Evolutionary conservation across 2,888 invertebrate species (phyloP).

Genomic region (Carabus problematicus): DNA sequence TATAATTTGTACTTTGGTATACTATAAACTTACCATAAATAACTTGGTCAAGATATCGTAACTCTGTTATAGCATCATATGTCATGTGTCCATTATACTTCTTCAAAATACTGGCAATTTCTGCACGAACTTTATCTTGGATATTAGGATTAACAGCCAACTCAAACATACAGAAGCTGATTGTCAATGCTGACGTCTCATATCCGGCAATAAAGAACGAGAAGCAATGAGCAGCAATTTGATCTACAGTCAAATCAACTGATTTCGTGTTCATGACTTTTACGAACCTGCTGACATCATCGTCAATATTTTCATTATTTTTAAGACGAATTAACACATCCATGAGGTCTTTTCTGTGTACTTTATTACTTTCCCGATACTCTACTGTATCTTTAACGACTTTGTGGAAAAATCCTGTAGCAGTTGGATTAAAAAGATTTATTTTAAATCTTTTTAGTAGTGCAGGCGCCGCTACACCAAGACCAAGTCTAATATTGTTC

Average conservation of each 20-base stretch:
- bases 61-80: background rate
- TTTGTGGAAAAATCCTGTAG: conserved; percentile 45
- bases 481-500: conserved; percentile 23
- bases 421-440: conserved; percentile 37
- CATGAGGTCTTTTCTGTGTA: no score
- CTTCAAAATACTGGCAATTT: background rate
- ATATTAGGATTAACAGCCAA: background rate
- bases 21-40: conserved; percentile 3
- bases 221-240: no score
- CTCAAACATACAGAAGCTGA: background rate
- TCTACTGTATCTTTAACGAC: no score
- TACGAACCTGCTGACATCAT: background rate
- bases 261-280: background rate
- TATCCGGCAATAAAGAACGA: background rate
- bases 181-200: conserved; percentile 2
- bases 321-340: background rate
- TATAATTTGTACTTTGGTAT: no score
- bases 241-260: background rate
- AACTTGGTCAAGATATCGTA: background rate
- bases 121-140: conserved; percentile 4
- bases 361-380: no score
- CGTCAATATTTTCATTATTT: conserved; percentile 16
- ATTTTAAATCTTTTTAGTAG: conserved; percentile 23
- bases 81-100: background rate
- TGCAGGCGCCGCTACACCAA: conserved; percentile 9